phyloP scores from a whole-genome alignment of 2,888 invertebrate species.

The Trachelus tabidus region DNA sequence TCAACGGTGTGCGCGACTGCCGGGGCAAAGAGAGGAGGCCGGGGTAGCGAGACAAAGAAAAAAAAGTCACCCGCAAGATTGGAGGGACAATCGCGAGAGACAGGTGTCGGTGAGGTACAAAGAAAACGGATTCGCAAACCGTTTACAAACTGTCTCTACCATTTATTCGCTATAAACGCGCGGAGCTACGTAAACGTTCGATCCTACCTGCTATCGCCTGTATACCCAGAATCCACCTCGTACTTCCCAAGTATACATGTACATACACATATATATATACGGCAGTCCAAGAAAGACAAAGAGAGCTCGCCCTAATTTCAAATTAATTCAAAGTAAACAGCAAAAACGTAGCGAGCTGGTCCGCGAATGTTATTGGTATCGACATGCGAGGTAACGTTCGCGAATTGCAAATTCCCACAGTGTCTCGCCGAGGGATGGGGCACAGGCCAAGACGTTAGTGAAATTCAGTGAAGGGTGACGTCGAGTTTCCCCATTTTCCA shows the following conservation, averaged over 20 bases:
- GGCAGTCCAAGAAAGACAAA: background rate
- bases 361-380: background rate
- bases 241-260: background rate
- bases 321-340: background rate
- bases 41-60: background rate
- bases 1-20: background rate
- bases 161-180: background rate
- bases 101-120: background rate
- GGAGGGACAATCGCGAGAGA: background rate
- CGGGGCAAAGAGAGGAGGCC: background rate
- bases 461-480: background rate
- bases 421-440: background rate
- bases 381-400: background rate
- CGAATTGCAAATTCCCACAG: background rate
- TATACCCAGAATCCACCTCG: background rate
- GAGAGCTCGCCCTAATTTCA: background rate
- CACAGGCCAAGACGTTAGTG: background rate
- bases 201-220: background rate
- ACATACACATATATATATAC: too few species aligned
- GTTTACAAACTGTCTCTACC: background rate
- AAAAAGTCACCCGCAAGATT: background rate
- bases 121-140: background rate
- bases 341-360: background rate
- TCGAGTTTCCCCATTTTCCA: background rate
- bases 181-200: background rate